phyloP scores from a whole-genome alignment of 2,113 vertebrate genomes.

The Casuarius casuarius region DNA sequence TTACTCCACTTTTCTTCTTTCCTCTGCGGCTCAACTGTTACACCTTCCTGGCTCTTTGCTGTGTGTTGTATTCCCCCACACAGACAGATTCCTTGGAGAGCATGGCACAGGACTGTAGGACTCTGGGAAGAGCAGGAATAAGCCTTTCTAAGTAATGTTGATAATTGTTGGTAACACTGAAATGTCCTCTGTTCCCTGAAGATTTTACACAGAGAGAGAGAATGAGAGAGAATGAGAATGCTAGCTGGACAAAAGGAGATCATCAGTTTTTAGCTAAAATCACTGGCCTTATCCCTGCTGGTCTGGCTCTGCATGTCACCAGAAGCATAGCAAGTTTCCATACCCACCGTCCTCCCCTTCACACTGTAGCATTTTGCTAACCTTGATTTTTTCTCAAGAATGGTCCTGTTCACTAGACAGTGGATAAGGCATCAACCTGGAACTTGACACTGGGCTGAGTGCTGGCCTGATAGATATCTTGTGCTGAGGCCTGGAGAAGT shows the following conservation, averaged over 20 bases:
- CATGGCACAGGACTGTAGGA: fast-evolving
- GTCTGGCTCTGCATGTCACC: not conserved
- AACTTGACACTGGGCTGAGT: not conserved
- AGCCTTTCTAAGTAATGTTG: not conserved
- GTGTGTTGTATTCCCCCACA: not conserved
- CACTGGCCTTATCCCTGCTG: not conserved
- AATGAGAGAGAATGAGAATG: not conserved
- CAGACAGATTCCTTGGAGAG: not conserved
- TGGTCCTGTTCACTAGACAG: not conserved
- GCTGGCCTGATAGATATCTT: not conserved
- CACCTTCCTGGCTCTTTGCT: not conserved
- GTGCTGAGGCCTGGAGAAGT: not conserved
- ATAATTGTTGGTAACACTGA: not conserved
- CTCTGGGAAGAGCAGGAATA: not conserved
- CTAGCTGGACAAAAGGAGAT: not conserved
- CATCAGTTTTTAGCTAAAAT: not conserved
- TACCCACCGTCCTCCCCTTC: not conserved
- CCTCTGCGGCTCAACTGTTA: not conserved
- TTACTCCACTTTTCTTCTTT: not conserved
- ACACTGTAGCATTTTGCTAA: not conserved
- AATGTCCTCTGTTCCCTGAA: not conserved
- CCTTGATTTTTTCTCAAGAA: not conserved
- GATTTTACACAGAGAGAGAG: not conserved
- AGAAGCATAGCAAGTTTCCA: not conserved
- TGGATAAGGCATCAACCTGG: not conserved